Evolutionary conservation across 2,888 invertebrate genomes (phyloP), one percentile per base, ranked within the genome.

Genomic region (Gandaritis pyraliata): DNA sequence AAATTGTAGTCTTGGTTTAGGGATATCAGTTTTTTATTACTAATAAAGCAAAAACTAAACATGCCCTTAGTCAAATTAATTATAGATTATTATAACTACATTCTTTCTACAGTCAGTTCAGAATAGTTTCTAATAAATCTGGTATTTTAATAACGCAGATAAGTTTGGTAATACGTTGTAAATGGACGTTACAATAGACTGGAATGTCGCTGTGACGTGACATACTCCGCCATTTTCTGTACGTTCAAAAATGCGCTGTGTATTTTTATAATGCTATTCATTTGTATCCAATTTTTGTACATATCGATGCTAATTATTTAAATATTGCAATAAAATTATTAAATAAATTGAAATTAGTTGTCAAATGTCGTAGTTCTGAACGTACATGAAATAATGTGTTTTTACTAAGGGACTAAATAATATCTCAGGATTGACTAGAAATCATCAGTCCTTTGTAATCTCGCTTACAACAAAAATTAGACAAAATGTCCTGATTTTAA

Each of bases 351-450:
- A 48, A 29, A 50, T 58, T 50, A 63, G 46, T 51, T 54, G 16
- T n/a, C 45, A 54, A 49, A 39, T 55, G 55, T 30, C 10, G 48
- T 13, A 49, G 56, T 56, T 58, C 41, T 58, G 68, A 70, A 63
- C 65, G 72, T 72, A 72, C 65, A 72, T 71, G 59, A 61, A 60
- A 58, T 49, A 61, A 58, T 75, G 65, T 60, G 52, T 76, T n/a
- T 23, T 39, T 29, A 11, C 45, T 53, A n/a, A 18, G 36, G 33
- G 41, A 15, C 15, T 45, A 11, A 10, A 33, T 33, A 30, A 2
- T 8, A 33, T 33, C 30, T 2, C 30, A 33, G 30, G 10, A 33
- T 33, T 11, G 33, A 8, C 8, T 23, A 23, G 2, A 23, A 23
- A 23, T 23, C 23, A 0, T 23, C 23, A 23, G 23, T 33, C 8